Base-by-base conservation (phyloP, 2,888 invertebrate species). In the Lasioglossum morio region DNA sequence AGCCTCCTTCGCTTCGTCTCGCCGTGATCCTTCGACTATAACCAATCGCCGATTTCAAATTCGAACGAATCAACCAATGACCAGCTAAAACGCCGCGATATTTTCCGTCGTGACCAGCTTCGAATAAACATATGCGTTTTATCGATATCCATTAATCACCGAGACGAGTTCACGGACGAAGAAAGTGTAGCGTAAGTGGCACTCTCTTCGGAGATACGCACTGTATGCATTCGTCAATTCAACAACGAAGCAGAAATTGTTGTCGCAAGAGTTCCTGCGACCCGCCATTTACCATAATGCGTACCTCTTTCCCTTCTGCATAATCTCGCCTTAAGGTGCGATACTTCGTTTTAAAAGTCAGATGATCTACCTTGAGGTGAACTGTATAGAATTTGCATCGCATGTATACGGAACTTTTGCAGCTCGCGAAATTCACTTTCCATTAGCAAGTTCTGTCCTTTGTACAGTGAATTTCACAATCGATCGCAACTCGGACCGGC, bases 11-110 rank as follows among this genome's bases (percentile, higher is more conserved):
- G 34, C 27, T 19, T 57, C 60, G 53, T 30, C n/a, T 60, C 60
- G 63, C 27, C 30, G 57, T 74, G 76, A 81, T 79, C 82, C 80
- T 78, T 88, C 82, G 74, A 77, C 57, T 83, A 79, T 79, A 82
- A 90, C 81, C 60, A 40, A 77, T 81, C 76, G 79, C 57, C 66
- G 53, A 48, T 7, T 85, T 85, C 69, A 30, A 30, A 43, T 23
- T 37, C 30, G 53, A 43, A 80, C 57, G 40, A 53, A 69, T 23
- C 66, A 34, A 30, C 66, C 66, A 30, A 14, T 34, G 14, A 19
- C 53, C 1, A 8, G 53, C 53, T 53, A 66, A 19, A 16, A 30
- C 60, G 14, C 30, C 8, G 34, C 66, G 16, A 66, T 66, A 66
- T 34, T 34, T 66, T 34, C 66, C 2, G 34, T 2, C 30, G 8